Percentiles rank a stretch among this genome's conserved stretches.
Conservation (phyloP, 2,888 invertebrate genomes). For the Drosophila leonis region DNA sequence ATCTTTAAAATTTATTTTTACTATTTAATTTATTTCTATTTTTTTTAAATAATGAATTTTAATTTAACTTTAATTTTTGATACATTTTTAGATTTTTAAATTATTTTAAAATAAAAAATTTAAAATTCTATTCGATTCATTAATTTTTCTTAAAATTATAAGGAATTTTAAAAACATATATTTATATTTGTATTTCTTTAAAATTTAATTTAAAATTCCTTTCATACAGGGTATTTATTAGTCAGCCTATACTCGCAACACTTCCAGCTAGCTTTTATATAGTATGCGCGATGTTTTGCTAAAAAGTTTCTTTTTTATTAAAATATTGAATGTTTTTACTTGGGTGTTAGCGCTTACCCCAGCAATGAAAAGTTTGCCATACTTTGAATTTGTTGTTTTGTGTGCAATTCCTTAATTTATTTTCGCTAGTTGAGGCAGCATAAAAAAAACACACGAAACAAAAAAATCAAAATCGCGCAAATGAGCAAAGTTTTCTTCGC, state of each 20-base stretch:
- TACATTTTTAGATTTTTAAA: too few relatives aligned
- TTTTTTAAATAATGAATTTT: too few relatives aligned
- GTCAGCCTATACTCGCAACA: not conserved
- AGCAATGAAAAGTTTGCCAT: slow-evolving; percentile 43
- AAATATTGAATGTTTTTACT: slow-evolving; percentile 57
- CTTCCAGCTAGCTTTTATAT: not conserved
- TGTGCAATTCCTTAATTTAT: slow-evolving; percentile 59
- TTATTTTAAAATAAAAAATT: too few relatives aligned
- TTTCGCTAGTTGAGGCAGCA: slow-evolving; percentile 23
- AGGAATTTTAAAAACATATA: too few relatives aligned
- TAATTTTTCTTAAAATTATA: too few relatives aligned
- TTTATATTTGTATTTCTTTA: too few relatives aligned
- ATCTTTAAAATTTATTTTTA: too few relatives aligned
- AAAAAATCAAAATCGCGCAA: slow-evolving; percentile 73
- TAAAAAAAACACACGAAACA: not conserved
- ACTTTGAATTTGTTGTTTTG: slow-evolving; percentile 51
- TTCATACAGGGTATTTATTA: not conserved
- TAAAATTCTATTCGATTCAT: too few relatives aligned
- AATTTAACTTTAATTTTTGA: too few relatives aligned
- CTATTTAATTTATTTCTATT: too few relatives aligned
- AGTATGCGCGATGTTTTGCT: slow-evolving; percentile 24
- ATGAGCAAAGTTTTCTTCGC: slow-evolving; percentile 73
- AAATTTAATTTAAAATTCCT: not conserved
- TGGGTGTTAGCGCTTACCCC: slow-evolving; percentile 14
- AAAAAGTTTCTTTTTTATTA: slow-evolving; percentile 35